These are phyloP conservation scores for Gobionotothen gibberifrons DNA, from an alignment of 2,797 vertebrate genomes.

Conservation along the genomic window DNA sequence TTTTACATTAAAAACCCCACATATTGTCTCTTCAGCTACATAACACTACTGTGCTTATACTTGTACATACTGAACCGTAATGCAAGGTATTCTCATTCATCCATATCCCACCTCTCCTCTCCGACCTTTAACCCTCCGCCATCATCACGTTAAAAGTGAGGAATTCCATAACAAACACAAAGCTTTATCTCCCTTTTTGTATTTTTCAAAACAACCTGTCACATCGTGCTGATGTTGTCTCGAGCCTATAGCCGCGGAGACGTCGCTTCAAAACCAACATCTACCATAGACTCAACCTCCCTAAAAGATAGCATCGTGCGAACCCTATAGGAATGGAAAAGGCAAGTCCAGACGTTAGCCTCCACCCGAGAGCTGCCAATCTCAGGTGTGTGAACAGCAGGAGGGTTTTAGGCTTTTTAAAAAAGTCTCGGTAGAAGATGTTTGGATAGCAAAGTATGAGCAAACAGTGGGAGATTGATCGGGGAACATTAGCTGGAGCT, in stretches of 20 bases:
- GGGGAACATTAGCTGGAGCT: conserved; percentile 22
- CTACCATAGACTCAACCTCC: conserved; percentile 22
- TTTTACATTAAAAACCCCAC: not conserved
- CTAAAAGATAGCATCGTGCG: conserved; percentile 58
- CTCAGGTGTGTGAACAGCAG: conserved; percentile 3
- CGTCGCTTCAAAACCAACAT: not conserved
- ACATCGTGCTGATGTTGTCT: not conserved
- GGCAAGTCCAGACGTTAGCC: conserved; percentile 58
- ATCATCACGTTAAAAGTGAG: not conserved
- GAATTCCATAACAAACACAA: conserved; percentile 14
- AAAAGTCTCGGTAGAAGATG: conserved; percentile 14
- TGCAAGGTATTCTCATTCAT: not conserved
- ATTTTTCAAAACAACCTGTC: not conserved
- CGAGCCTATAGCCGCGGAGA: not conserved
- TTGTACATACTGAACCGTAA: not conserved
- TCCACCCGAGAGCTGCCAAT: conserved; percentile 11
- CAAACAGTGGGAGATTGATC: conserved; percentile 59
- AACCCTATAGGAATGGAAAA: conserved; percentile 45
- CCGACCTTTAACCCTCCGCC: not conserved
- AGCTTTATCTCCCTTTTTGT: not conserved
- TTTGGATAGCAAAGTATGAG: conserved; percentile 63
- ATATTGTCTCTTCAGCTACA: not conserved
- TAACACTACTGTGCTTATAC: not conserved
- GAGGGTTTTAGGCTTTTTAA: too few relatives aligned
- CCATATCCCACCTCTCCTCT: too few relatives aligned